phyloP scores from a whole-genome alignment of 2,113 vertebrate genomes.

The Melanerpes formicivorus region DNA sequence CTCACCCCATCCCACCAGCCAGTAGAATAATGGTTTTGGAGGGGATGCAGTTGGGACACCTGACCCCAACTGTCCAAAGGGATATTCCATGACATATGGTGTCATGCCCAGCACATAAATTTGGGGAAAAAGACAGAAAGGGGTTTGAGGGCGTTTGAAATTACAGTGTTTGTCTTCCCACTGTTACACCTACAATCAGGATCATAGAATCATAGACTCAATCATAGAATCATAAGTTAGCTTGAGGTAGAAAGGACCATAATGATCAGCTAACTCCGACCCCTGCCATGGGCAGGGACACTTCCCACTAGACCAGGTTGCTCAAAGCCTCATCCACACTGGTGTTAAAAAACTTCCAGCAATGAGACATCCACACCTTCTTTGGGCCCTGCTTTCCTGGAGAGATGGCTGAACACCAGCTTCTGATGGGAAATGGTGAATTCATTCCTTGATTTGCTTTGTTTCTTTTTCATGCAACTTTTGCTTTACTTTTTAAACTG shows the following conservation, averaged over 20 bases:
- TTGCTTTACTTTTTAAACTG: not conserved
- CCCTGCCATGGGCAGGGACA: no score
- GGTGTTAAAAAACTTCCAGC: no score
- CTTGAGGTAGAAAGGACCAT: no score
- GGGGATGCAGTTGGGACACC: not conserved
- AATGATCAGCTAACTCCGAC: no score
- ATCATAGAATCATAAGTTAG: no score
- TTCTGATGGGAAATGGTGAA: fast-evolving
- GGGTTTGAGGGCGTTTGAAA: not conserved
- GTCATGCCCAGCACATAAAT: not conserved
- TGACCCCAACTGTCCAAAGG: not conserved
- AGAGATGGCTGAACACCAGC: not conserved
- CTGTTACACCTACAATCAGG: no score
- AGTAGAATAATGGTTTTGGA: not conserved
- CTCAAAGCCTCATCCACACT: no score
- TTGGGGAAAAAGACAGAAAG: not conserved
- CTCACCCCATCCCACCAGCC: fast-evolving
- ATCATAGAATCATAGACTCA: no score
- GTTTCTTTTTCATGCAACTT: not conserved
- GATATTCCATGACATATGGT: no score
- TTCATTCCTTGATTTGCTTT: not conserved
- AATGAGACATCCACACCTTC: no score
- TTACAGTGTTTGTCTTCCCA: not conserved
- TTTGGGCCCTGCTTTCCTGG: not conserved
- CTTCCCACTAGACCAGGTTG: no score